These are phyloP conservation scores for Glandiceps talaboti DNA, from an alignment of 53 echinoderm and acorn worm species.

Conservation along the genomic window DNA sequence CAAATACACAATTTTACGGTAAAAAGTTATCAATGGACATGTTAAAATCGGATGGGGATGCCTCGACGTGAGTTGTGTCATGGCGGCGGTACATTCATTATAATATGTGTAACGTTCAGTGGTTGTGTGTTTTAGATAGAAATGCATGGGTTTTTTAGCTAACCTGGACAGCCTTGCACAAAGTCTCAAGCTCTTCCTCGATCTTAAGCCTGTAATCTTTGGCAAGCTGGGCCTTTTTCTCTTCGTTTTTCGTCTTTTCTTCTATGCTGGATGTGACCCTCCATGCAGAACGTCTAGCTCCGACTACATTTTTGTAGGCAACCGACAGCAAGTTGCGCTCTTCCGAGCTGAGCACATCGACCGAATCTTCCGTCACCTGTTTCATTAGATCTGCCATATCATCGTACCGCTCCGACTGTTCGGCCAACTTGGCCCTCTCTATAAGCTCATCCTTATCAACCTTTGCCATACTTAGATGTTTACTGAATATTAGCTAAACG, in stretches of 20 bases:
- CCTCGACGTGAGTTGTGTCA: no score
- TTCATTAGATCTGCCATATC: conserved; percentile 2
- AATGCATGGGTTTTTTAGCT: no score
- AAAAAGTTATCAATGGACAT: no score
- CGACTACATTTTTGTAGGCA: conserved; percentile 7
- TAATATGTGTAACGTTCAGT: no score
- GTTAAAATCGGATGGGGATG: no score
- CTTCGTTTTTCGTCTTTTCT: background rate
- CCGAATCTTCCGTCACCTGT: background rate
- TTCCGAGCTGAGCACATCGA: background rate
- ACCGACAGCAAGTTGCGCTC: conserved; percentile 7
- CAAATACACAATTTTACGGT: no score
- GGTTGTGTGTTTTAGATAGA: no score
- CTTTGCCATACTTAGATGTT: background rate
- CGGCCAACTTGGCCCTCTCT: conserved; percentile 2
- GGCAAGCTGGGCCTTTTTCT: background rate
- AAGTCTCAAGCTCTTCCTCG: background rate
- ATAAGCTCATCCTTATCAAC: background rate
- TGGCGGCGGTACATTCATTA: no score
- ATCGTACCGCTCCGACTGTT: conserved; percentile 6
- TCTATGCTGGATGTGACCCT: background rate
- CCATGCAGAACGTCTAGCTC: conserved; percentile 6
- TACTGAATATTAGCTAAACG: background rate
- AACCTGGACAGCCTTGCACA: background rate
- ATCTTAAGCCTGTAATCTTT: background rate